Evolutionary conservation across 2,113 vertebrate genomes (phyloP), one percentile per base, ranked within the genome.

Genomic region (Varanus komodoensis): DNA sequence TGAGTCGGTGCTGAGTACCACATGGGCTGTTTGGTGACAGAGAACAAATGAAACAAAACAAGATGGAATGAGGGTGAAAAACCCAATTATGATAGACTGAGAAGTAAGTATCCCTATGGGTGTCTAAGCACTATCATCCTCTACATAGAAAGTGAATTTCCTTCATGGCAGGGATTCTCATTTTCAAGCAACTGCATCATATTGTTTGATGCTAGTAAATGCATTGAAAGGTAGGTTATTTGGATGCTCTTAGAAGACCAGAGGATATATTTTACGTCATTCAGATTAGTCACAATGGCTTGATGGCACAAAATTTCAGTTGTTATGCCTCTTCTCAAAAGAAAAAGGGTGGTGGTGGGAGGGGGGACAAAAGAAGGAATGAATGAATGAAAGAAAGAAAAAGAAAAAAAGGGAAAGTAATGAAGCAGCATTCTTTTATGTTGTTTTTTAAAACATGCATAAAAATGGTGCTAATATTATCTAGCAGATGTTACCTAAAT

Each of bases 371-470:
- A 44, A 44, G 38, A 44, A 44, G 38, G 38, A 44, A 44, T 44
- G 38, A 44, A 44, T 44, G 38, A 44, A 44, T 44, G 38, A 44
- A 44, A 44, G 38, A 44, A 44, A 44, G 38, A 44, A 44, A 44
- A 44, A 3, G 3, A 44, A 44, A 44, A 61, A 61, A 61, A 12
- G 2, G 21, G 14, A 54, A 75, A 68, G 17, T 1, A 25, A n/a
- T 74, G 21, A 44, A 52, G 32, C 34, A 27, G 61, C 50, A 68
- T 73, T 71, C 21, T 64, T 61, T 61, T 15, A 15, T 79, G 83
- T 92, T 84, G 8, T 21, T 61, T 79, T 85, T 92, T 71, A 8
- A 23, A 78, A 25, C 23, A 34, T 88, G 50, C 69, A 90, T 67
- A 85, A 69, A 69, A 80, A 88, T 68, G n/a, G 11, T 67, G 77